phyloP scores from a whole-genome alignment of 2,797 vertebrate species.

The Trichosurus vulpecula region DNA sequence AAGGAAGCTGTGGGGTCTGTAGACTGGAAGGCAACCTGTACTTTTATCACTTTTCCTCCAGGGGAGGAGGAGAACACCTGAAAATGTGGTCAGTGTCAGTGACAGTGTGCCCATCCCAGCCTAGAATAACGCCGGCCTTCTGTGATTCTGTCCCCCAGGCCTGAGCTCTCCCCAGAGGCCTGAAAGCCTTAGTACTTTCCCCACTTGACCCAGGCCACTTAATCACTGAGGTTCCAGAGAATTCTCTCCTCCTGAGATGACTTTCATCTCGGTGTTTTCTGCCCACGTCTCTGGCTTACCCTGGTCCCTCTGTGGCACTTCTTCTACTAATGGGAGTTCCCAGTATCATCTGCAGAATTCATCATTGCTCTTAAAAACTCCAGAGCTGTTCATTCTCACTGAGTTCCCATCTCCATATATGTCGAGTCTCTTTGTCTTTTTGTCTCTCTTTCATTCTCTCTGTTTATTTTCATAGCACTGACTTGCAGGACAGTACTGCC shows the following conservation, averaged over 20 bases:
- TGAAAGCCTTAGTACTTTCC: background rate
- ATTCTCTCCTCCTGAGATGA: background rate
- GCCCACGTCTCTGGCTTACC: constrained; percentile 5
- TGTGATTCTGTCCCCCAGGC: background rate
- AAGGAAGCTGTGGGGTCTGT: background rate
- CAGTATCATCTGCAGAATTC: constrained; percentile 16
- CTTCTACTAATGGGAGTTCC: constrained; percentile 45
- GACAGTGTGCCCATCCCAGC: background rate
- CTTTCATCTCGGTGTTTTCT: constrained; percentile 22
- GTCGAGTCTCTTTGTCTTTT: background rate
- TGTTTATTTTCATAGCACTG: background rate
- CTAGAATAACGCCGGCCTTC: background rate
- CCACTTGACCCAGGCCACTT: background rate
- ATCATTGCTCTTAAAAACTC: background rate
- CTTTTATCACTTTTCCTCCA: background rate
- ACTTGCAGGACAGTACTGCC: background rate
- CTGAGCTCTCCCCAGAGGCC: background rate
- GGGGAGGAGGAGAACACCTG: background rate
- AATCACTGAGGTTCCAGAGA: background rate
- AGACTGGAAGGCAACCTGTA: background rate
- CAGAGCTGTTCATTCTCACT: constrained; percentile 14
- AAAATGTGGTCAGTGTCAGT: background rate
- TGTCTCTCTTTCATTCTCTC: background rate
- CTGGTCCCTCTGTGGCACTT: constrained; percentile 9
- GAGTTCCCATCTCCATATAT: background rate